Conservation (phyloP, 35 echinoderm and acorn worm species). For the Apostichopus californicus region DNA sequence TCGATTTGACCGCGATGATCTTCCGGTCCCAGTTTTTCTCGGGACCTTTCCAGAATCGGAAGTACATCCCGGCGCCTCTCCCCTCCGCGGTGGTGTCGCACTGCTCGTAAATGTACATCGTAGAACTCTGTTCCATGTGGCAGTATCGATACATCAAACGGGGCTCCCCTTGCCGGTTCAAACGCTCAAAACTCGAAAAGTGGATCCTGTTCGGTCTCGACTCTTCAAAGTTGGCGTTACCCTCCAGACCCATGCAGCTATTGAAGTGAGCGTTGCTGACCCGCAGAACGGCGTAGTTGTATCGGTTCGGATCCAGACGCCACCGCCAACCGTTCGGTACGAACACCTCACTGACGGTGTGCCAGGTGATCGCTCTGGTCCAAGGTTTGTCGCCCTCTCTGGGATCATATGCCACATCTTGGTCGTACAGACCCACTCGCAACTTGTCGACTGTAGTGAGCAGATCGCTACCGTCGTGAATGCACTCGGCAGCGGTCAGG, state of each 20-base stretch:
- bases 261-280: conserved; percentile 30
- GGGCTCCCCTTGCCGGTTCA: conserved; percentile 5
- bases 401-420: neutral
- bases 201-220: conserved; percentile 54
- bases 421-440: conserved; percentile 31
- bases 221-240: neutral
- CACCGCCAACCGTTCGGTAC: conserved; percentile 63
- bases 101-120: conserved; percentile 41
- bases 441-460: conserved; percentile 32
- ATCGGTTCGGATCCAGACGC: conserved; percentile 19
- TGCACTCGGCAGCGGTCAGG: conserved; percentile 67
- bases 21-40: conserved; percentile 13
- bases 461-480: conserved; percentile 54
- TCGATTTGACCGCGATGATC: conserved; percentile 37
- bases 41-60: conserved; percentile 22
- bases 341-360: conserved; percentile 41
- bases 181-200: conserved; percentile 61
- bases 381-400: neutral
- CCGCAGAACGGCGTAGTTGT: conserved; percentile 65
- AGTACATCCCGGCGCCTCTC: conserved; percentile 44
- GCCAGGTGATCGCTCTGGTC: conserved; percentile 25
- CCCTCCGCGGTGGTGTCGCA: conserved; percentile 41
- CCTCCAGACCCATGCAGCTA: conserved; percentile 65
- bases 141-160: conserved; percentile 53
- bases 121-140: conserved; percentile 32